Percentiles rank a stretch among this genome's conserved stretches.
phyloP scores from a whole-genome alignment of 1,140 invertebrate genomes.

The Achatina immaculata region DNA sequence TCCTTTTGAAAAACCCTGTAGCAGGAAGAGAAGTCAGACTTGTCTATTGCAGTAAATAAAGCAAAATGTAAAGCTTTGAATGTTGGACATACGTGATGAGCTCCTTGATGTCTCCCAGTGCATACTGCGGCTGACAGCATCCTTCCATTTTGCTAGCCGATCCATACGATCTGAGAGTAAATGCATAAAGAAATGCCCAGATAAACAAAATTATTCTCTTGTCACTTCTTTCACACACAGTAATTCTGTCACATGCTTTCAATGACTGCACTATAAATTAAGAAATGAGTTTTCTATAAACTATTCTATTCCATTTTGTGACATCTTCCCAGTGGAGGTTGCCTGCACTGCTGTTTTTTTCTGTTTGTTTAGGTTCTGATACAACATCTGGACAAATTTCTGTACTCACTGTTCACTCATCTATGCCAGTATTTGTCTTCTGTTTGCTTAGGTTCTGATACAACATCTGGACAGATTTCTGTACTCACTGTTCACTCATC shows the following conservation, averaged over 20 bases:
- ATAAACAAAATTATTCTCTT: background rate
- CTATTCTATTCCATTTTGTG: background rate
- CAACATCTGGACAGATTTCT: no score
- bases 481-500: no score
- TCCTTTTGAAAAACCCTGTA: no score
- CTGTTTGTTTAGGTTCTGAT: background rate
- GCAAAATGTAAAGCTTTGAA: no score
- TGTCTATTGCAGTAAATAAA: no score
- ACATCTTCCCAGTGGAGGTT: background rate
- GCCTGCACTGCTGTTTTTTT: background rate
- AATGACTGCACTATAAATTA: background rate
- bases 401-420: no score
- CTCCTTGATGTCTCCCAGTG: conserved; percentile 8
- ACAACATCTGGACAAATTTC: no score
- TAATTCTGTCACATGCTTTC: background rate
- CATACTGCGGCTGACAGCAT: conserved; percentile 25
- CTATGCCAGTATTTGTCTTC: no score
- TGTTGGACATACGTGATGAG: background rate
- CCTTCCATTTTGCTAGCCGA: conserved; percentile 2
- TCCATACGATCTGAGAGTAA: background rate
- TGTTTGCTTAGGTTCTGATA: no score
- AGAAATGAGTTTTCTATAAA: background rate
- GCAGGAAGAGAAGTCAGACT: no score
- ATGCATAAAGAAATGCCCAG: background rate
- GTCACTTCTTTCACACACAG: background rate